Conservation (phyloP, 2,797 vertebrate species). For the Phataginus tricuspis region DNA sequence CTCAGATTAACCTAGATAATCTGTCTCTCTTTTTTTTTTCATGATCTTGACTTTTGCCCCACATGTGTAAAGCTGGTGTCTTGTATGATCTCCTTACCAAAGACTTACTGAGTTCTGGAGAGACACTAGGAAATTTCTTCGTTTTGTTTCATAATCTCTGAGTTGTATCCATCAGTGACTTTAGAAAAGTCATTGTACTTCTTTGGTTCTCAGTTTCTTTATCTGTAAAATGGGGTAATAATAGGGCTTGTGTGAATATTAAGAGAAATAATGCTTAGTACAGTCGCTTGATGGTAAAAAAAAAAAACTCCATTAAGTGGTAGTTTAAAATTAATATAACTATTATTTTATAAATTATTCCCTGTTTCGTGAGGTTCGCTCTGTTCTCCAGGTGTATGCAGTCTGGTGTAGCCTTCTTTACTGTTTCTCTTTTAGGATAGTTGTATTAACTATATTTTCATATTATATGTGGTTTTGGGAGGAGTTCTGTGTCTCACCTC, state of each 20-base stretch:
- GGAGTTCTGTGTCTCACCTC: no score
- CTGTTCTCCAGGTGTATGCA: no score
- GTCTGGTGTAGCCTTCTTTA: no score
- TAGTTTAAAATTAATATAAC: conserved; percentile 21
- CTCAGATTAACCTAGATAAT: background rate
- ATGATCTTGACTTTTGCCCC: background rate
- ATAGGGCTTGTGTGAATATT: background rate
- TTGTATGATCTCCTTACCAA: background rate
- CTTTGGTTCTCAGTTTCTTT: background rate
- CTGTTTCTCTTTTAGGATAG: no score
- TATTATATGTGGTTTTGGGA: no score
- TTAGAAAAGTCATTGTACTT: background rate
- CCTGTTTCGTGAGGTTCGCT: background rate
- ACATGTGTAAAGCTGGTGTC: background rate
- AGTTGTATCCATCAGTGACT: background rate
- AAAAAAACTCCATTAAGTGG: background rate
- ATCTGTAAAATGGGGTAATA: conserved; percentile 31
- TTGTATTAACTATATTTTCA: no score
- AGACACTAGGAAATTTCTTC: background rate
- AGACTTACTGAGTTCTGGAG: background rate
- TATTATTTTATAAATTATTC: conserved; percentile 55
- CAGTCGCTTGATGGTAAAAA: background rate
- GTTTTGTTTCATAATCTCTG: conserved; percentile 27
- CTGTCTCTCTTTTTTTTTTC: background rate
- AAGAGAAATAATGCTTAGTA: conserved; percentile 1